These are phyloP conservation scores for Antechinus stuartii DNA, from an alignment of 2,113 vertebrate species.

Conservation along the genomic window DNA sequence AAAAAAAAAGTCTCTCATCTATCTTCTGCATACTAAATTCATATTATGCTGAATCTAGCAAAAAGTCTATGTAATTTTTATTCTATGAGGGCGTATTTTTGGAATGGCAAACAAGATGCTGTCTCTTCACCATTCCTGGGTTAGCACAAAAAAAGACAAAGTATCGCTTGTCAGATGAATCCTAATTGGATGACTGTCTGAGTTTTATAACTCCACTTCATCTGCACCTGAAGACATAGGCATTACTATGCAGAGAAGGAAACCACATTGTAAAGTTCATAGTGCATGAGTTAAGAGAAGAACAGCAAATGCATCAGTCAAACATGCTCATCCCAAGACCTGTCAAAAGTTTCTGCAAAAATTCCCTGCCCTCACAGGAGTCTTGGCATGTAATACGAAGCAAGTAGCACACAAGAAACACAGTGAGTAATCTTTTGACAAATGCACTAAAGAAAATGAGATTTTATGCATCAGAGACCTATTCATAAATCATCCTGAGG, in stretches of 20 bases:
- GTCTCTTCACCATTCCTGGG: constrained; percentile 23
- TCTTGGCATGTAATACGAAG: constrained; percentile 7
- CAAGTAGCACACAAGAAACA: constrained; percentile 7
- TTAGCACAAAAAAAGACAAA: constrained; percentile 67
- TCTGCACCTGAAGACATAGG: background rate
- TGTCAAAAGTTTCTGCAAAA: constrained; percentile 46
- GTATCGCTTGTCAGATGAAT: constrained; percentile 39
- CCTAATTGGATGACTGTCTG: constrained; percentile 12
- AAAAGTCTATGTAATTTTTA: constrained; percentile 19
- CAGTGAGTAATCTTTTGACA: constrained; percentile 57
- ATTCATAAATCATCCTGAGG: constrained; percentile 66
- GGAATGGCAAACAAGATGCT: constrained; percentile 51
- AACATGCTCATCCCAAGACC: background rate
- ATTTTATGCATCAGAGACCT: constrained; percentile 68
- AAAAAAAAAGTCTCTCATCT: background rate
- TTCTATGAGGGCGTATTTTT: constrained; percentile 33
- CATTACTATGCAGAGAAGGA: constrained; percentile 41
- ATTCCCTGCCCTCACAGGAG: background rate
- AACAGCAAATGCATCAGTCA: constrained; percentile 16
- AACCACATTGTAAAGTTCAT: constrained; percentile 43
- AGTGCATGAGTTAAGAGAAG: constrained; percentile 42
- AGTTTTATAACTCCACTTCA: constrained; percentile 51
- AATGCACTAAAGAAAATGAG: constrained; percentile 75
- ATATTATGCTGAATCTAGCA: constrained; percentile 59
- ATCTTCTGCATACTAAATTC: constrained; percentile 61